Evolutionary conservation across 2,888 invertebrate genomes (phyloP).

Genomic region (Ceriagrion tenellum): DNA sequence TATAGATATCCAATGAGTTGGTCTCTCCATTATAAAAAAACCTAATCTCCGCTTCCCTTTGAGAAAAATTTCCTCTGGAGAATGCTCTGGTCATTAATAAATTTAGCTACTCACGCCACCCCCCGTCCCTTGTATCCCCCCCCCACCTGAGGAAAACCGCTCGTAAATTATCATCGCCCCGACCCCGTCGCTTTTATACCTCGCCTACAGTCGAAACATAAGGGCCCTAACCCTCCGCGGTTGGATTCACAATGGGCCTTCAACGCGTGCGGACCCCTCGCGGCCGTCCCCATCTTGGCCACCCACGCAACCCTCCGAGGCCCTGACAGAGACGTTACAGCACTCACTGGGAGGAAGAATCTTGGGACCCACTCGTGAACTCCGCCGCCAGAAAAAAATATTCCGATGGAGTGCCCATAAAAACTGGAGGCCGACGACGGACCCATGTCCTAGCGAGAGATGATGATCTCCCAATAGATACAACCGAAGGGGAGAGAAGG

Average conservation of each 20-base stretch:
- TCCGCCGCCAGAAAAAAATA: neutral
- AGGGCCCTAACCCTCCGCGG: neutral
- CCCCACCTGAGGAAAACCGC: neutral
- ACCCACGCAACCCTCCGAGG: neutral
- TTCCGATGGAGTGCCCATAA: neutral
- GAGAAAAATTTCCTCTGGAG: neutral
- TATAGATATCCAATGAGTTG: conserved; percentile 21
- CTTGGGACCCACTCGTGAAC: neutral
- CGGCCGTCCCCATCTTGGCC: neutral
- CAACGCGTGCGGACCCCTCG: conserved; percentile 11
- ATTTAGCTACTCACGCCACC: neutral
- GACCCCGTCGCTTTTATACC: neutral
- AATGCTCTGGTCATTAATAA: neutral
- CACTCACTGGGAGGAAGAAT: neutral
- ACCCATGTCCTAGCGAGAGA: neutral
- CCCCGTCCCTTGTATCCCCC: too few relatives aligned
- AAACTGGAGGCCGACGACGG: neutral
- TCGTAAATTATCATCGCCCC: conserved; percentile 2
- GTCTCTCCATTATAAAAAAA: conserved; percentile 6
- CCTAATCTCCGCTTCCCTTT: conserved; percentile 12
- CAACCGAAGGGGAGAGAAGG: neutral
- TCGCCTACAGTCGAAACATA: neutral
- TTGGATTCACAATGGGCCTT: neutral
- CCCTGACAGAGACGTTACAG: neutral
- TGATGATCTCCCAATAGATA: neutral